Evolutionary conservation across 2,113 vertebrate species (phyloP).

Genomic region (Sigmodon hispidus): DNA sequence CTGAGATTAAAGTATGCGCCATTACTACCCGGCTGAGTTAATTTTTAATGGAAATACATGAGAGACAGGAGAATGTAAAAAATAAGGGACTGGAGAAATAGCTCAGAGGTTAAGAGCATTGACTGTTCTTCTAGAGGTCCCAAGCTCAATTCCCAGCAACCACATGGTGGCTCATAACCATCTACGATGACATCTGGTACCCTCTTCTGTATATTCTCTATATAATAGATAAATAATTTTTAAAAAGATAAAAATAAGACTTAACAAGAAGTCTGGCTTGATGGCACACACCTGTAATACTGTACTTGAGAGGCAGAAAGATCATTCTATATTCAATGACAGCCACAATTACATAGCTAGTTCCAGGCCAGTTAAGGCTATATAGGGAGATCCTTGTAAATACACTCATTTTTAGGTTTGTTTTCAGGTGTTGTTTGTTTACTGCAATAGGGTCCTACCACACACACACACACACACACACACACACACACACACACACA

Average conservation of each 20-base stretch:
- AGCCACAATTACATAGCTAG: background rate
- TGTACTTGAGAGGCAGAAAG: no score
- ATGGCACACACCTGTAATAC: background rate
- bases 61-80: slow-evolving; percentile 36
- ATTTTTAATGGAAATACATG: slow-evolving; percentile 43
- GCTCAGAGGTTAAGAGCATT: no score
- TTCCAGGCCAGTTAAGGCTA: background rate
- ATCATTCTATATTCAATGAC: background rate
- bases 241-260: slow-evolving; percentile 39
- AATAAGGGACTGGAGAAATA: no score
- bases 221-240: no score
- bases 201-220: no score
- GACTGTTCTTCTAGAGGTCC: no score
- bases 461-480: background rate
- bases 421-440: no score
- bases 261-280: slow-evolving; percentile 4
- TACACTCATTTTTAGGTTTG: background rate
- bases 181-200: no score
- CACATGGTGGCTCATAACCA: no score
- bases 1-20: background rate
- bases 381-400: no score
- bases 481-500: slow-evolving; percentile 4
- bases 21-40: background rate
- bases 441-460: background rate
- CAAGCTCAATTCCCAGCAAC: no score